A percentile compares a stretch with the other conserved stretches of the same genome.
Conservation (phyloP, 2,888 invertebrate species). For the Stenchaetothrips biformis region DNA sequence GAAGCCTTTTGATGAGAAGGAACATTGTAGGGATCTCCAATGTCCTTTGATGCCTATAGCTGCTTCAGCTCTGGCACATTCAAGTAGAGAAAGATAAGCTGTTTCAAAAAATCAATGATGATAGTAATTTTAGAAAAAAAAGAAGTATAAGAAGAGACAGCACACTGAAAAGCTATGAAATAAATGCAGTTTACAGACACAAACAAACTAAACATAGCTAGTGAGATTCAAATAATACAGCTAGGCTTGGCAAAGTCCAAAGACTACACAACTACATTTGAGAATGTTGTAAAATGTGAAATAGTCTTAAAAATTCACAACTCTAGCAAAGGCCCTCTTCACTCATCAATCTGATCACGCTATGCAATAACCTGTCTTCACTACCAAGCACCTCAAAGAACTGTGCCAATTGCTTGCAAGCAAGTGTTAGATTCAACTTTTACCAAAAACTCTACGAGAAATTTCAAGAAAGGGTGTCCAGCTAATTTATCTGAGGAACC, state of each 20-base stretch:
- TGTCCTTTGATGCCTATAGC: neutral
- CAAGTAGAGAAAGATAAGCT: neutral
- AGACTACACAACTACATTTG: conserved; percentile 1
- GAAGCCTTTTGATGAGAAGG: too few relatives aligned
- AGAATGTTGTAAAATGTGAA: neutral
- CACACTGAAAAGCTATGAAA: neutral
- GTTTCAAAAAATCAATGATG: neutral
- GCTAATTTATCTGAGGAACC: neutral
- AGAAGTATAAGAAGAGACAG: neutral
- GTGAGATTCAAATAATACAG: too few relatives aligned
- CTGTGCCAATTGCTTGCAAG: conserved; percentile 3
- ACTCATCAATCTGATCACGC: neutral
- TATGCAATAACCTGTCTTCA: conserved; percentile 1
- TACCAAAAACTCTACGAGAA: neutral
- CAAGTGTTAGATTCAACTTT: neutral
- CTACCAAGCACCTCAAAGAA: conserved; percentile 18
- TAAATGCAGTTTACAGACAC: neutral
- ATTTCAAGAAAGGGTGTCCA: conserved; percentile 12
- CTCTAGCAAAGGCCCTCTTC: conserved; percentile 13
- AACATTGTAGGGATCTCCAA: too few relatives aligned
- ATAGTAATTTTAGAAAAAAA: neutral
- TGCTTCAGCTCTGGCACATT: neutral
- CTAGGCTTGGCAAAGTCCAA: neutral
- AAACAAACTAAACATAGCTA: neutral
- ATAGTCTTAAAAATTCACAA: neutral